phyloP scores from a whole-genome alignment of 2,888 invertebrate species.

The Eurytoma californica region DNA sequence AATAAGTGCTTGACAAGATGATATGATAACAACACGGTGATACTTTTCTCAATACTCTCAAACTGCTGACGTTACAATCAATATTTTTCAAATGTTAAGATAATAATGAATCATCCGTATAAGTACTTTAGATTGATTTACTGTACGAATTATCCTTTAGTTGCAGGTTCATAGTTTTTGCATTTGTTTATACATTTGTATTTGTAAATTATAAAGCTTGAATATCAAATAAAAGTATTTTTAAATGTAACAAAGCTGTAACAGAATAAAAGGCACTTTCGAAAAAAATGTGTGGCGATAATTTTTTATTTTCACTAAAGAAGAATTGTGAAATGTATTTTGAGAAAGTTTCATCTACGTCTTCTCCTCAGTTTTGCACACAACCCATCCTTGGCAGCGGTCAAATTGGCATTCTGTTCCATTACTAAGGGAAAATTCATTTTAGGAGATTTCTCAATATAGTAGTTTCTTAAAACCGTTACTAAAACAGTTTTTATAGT shows the following conservation, averaged over 20 bases:
- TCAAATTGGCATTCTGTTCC: not conserved
- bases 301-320: not conserved
- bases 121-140: no score
- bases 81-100: not conserved
- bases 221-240: not conserved
- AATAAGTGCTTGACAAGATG: not conserved
- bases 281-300: not conserved
- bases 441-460: constrained; percentile 59
- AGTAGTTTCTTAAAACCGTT: constrained; percentile 58
- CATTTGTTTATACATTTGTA: no score
- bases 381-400: constrained; percentile 21
- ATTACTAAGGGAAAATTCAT: constrained; percentile 58
- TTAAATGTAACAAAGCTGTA: constrained; percentile 5
- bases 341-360: not conserved
- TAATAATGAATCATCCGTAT: no score
- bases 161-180: no score
- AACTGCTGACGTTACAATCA: constrained; percentile 17
- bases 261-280: not conserved
- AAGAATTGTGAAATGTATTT: no score
- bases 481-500: constrained; percentile 62
- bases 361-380: constrained; percentile 50
- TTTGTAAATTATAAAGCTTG: no score
- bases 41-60: constrained; percentile 20
- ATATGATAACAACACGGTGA: constrained; percentile 6
- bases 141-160: no score